Evolutionary conservation across 2,113 vertebrate species (phyloP), one percentile per base, ranked within the genome.

Genomic region (Tichodroma muraria): DNA sequence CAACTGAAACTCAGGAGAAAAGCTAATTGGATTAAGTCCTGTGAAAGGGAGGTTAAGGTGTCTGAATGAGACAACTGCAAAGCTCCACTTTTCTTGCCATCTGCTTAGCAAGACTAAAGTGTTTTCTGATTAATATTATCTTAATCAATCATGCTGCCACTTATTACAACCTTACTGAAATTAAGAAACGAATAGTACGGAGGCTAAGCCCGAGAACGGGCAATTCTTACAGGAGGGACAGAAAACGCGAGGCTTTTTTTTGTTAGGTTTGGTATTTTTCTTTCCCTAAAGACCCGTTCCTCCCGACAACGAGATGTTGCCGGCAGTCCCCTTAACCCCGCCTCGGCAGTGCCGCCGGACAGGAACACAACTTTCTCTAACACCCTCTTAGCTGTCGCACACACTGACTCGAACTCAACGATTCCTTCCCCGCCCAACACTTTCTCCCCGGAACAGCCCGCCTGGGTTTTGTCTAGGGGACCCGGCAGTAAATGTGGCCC

Each of bases 1-100:
- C 97, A 98, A 97, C 96, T 89, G 95, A 94, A 96, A 97, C 96
- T 86, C 97, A 18, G 95, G 87, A 97, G 96, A 96, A 98, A 97
- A 97, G 94, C 97, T 98, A 98, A 98, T 98, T 98, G 98, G 98
- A 98, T 98, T 98, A 98, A 97, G 95, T 90, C 90, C 95, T 86
- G 96, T 95, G 97, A 96, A 95, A 93, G 78, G 95, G 88, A 97
- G 96, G 95, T 77, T 94, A 91, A 97, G 93, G 90, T 95, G 86
- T 88, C 91, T 92, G 96, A 97, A 96, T 96, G 80, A 75, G 90
- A 93, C 95, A 92, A 60, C 72, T 60, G 71, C 91, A 80, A 63
- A 92, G 89, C 95, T 44, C 59, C 96, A 84, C 93, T 97, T 92
- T 72, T 88, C 93, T 78, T 38, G 94, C 96, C 85, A 82, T 89